Evolutionary conservation across 1,140 invertebrate genomes (phyloP).

Genomic region (Apis florea): DNA sequence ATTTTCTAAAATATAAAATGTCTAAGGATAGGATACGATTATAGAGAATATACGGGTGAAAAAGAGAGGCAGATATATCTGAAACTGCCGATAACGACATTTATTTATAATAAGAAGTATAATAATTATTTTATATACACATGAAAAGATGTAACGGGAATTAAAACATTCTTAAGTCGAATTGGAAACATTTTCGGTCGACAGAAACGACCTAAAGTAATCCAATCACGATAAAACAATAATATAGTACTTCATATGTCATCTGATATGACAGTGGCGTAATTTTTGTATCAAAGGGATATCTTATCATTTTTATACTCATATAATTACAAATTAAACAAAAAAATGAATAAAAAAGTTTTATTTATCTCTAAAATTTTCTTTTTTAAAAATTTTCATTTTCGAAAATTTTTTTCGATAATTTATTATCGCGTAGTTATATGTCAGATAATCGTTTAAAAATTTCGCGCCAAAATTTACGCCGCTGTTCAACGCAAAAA

Average conservation of each 20-base stretch:
- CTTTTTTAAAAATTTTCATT: background rate
- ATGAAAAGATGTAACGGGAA: conserved; percentile 72
- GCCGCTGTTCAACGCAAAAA: conserved; percentile 33
- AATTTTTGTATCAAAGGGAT: conserved; percentile 30
- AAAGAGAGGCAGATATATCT: conserved; percentile 52
- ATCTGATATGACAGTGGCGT: conserved; percentile 44
- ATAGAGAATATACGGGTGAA: background rate
- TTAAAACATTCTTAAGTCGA: conserved; percentile 67
- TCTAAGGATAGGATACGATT: background rate
- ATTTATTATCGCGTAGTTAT: background rate
- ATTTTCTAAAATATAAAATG: too few relatives aligned
- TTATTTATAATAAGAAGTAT: conserved; percentile 79
- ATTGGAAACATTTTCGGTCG: conserved; percentile 38
- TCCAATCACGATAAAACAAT: conserved; percentile 63
- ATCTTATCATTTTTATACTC: background rate
- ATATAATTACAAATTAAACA: background rate
- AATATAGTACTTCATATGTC: conserved; percentile 57
- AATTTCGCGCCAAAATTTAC: conserved; percentile 31
- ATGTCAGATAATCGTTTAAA: background rate
- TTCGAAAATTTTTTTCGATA: background rate
- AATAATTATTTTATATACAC: conserved; percentile 77
- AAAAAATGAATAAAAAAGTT: background rate
- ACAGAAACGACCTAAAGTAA: conserved; percentile 16
- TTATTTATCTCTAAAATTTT: background rate
- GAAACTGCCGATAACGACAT: conserved; percentile 72